Evolutionary conservation across 2,888 invertebrate species (phyloP).

Genomic region (Hololepta plana): DNA sequence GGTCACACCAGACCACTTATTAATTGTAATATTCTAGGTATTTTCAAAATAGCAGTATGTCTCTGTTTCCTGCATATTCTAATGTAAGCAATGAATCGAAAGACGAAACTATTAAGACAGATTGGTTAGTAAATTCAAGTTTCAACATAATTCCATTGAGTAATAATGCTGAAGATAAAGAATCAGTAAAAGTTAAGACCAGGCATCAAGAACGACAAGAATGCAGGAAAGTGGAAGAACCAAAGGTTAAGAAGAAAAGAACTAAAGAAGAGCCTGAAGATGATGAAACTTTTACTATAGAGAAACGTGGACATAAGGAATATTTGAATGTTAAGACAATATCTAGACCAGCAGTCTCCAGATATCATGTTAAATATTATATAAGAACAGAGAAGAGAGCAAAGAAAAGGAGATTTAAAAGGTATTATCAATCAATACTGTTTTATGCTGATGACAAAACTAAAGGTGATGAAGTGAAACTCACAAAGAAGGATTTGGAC

Average conservation of each 20-base stretch:
- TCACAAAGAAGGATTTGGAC: conserved; percentile 9
- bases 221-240: background rate
- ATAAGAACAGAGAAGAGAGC: conserved; percentile 15
- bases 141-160: conserved; percentile 18
- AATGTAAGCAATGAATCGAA: conserved; percentile 13
- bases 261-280: conserved; percentile 9
- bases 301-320: conserved; percentile 34
- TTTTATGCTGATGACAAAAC: background rate
- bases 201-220: conserved; percentile 1
- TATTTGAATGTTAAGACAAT: conserved; percentile 42
- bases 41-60: too few species aligned
- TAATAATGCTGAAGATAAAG: conserved; percentile 4
- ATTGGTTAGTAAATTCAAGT: conserved; percentile 27
- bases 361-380: conserved; percentile 25
- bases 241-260: conserved; percentile 15
- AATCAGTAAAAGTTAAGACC: conserved; percentile 5
- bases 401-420: conserved; percentile 10
- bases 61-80: conserved; percentile 30
- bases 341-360: conserved; percentile 42
- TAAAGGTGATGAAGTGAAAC: conserved; percentile 7
- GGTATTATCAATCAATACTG: conserved; percentile 3
- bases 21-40: too few species aligned
- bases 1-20: too few species aligned
- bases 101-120: conserved; percentile 7
- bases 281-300: conserved; percentile 37